phyloP scores from a whole-genome alignment of 2,113 vertebrate species.

The Channa maculata region DNA sequence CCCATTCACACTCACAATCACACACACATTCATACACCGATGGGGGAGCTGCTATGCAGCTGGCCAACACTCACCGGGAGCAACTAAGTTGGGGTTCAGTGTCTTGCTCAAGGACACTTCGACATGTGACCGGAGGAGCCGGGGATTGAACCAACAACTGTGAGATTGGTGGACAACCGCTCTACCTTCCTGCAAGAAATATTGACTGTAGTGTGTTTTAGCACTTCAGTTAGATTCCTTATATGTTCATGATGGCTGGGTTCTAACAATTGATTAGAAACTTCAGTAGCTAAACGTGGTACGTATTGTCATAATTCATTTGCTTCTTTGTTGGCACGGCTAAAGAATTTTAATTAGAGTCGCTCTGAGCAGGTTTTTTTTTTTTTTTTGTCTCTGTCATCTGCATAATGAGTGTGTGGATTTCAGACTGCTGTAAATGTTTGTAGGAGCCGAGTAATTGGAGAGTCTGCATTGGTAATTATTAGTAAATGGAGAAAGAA shows the following conservation, averaged over 20 bases:
- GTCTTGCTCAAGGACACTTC: no score
- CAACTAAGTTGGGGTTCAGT: no score
- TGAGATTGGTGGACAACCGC: no score
- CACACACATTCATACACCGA: no score
- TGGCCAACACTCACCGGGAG: no score
- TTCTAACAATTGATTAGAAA: slow-evolving; percentile 46
- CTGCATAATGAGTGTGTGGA: slow-evolving; percentile 81
- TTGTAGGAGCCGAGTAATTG: slow-evolving; percentile 79
- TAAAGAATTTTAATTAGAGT: slow-evolving; percentile 82
- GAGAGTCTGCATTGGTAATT: slow-evolving; percentile 81
- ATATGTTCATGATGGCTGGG: slow-evolving; percentile 40
- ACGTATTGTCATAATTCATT: slow-evolving; percentile 68
- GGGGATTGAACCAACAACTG: no score
- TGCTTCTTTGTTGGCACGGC: slow-evolving; percentile 68
- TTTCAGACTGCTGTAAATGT: slow-evolving; percentile 76
- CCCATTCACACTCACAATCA: no score
- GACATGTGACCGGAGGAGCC: no score
- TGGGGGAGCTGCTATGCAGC: no score
- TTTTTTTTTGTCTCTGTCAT: slow-evolving; percentile 70
- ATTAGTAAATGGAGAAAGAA: slow-evolving; percentile 83
- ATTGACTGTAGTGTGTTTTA: slow-evolving; percentile 42
- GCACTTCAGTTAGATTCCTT: slow-evolving; percentile 31
- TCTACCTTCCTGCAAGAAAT: no score
- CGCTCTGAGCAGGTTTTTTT: slow-evolving; percentile 69
- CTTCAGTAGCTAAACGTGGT: slow-evolving; percentile 46